Base-by-base conservation (phyloP, 1,140 invertebrate genomes). In the Halotydeus destructor region DNA sequence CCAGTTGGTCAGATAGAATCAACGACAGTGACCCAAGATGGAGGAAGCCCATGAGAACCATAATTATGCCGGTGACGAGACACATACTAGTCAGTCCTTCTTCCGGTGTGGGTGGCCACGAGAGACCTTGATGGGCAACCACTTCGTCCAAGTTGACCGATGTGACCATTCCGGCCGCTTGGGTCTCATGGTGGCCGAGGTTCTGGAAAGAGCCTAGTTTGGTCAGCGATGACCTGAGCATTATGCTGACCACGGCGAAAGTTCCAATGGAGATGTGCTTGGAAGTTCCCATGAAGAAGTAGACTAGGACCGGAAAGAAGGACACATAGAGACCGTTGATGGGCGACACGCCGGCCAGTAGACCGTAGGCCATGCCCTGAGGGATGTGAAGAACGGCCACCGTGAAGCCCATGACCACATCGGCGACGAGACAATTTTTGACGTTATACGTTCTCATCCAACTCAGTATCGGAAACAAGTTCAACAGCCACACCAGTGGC, bases 311-410 rank as follows among this genome's bases (percentile, higher is more conserved):
- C 3, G 86, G 82, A 61, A 93, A 89, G 52, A 94, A 83, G 0
- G 84, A 84, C 70, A 86, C 86, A 58, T 93, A 93, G 3, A 94
- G 70, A 3, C 88, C 89, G 40, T 77, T 71, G 24, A 89, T 76
- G 0, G 88, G 78, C 1, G 78, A 75, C 1, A 91, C 73, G 46
- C 77, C 76, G 0, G 78, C 82, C 34, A 94, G 57, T 38, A 91
- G 60, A 6, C 81, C 80, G 62, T 93, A 93, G 0, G 82, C 82
- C 75, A 89, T 81, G 44, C 83, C 81, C 68, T 89, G 84, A 1
- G 83, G 83, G 57, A 91, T 84, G 53, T 89, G 81, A 75, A 93
- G 80, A 46, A 88, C 73, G 14, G 78, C 79, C 5, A 85, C 76
- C 2, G 84, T 89, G 33, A 80, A 63, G 3, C 84, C 85, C 3